Evolutionary conservation across 2,797 vertebrate genomes (phyloP).

Genomic region (Valencia hispanica): DNA sequence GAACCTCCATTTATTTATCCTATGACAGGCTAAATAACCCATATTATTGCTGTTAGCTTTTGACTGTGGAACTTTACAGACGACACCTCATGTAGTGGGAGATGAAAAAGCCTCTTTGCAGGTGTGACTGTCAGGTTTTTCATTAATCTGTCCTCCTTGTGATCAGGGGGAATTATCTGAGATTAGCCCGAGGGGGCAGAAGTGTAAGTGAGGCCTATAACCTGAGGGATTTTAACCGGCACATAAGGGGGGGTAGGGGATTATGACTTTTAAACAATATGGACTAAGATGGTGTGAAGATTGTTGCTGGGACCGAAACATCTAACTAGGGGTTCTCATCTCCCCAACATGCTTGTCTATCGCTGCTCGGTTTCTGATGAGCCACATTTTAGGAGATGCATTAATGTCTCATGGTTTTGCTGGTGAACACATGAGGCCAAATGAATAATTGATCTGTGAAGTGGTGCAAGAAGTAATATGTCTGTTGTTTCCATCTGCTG

Average conservation of each 20-base stretch:
- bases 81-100: too few species aligned
- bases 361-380: constrained; percentile 15
- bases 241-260: constrained; percentile 60
- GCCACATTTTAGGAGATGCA: constrained; percentile 64
- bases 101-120: neutral
- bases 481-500: constrained; percentile 76
- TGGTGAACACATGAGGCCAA: constrained; percentile 48
- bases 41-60: too few species aligned
- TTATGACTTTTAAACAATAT: constrained; percentile 68
- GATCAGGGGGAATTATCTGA: constrained; percentile 71
- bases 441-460: constrained; percentile 84
- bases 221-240: constrained; percentile 61
- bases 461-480: constrained; percentile 73
- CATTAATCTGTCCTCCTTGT: constrained; percentile 16
- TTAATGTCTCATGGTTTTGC: constrained; percentile 55
- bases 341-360: neutral
- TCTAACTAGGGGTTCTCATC: neutral
- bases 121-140: neutral
- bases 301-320: constrained; percentile 21
- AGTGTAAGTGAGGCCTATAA: constrained; percentile 73
- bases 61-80: too few species aligned
- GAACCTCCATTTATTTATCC: too few species aligned
- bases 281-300: constrained; percentile 62
- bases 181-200: constrained; percentile 73
- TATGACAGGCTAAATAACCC: too few species aligned